phyloP scores from a whole-genome alignment of 2,888 invertebrate genomes.

The Agrochola macilenta region DNA sequence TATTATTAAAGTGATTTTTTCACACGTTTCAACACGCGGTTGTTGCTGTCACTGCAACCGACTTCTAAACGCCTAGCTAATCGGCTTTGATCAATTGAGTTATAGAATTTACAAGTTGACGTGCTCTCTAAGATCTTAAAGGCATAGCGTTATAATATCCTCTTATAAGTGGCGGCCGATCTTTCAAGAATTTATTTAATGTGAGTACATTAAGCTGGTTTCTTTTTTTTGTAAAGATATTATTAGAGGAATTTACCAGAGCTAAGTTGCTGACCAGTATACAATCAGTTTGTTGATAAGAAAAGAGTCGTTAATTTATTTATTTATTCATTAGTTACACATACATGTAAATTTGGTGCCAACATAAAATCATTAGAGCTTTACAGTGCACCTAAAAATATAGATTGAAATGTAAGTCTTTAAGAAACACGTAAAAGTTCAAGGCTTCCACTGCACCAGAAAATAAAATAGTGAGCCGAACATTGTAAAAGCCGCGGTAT shows the following conservation, averaged over 20 bases:
- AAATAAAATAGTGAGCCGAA: slow-evolving; percentile 24
- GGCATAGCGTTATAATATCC: neutral
- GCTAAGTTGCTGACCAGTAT: neutral
- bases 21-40: neutral
- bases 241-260: neutral
- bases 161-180: neutral
- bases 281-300: neutral
- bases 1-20: neutral
- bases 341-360: too few species aligned
- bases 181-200: neutral
- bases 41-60: slow-evolving; percentile 4
- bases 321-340: too few species aligned
- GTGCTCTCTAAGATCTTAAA: neutral
- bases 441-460: neutral
- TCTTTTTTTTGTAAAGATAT: neutral
- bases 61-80: slow-evolving; percentile 11
- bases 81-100: slow-evolving; percentile 16
- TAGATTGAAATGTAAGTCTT: neutral
- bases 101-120: slow-evolving; percentile 10
- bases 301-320: neutral
- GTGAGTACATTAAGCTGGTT: too few species aligned
- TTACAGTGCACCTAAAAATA: too few species aligned
- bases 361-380: too few species aligned
- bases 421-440: slow-evolving; percentile 9
- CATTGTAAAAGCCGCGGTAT: slow-evolving; percentile 49